Evolutionary conservation across 1,140 invertebrate species (phyloP).

Genomic region (Drosophila varians): DNA sequence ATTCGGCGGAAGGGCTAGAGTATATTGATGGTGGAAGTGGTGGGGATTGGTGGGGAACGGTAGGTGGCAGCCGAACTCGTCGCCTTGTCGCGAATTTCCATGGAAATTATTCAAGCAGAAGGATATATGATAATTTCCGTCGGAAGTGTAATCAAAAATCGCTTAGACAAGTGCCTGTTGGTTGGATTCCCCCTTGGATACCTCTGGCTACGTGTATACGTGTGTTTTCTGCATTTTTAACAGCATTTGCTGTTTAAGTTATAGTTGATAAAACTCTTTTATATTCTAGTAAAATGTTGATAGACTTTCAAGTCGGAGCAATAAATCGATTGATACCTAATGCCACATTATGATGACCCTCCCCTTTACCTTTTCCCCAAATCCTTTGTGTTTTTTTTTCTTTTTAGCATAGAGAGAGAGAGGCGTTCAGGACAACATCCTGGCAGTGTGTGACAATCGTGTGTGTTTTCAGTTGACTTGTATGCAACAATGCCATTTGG

Average conservation of each 20-base stretch:
- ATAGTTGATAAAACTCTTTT: neutral
- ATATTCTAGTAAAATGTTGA: neutral
- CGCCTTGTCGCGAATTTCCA: conserved; percentile 59
- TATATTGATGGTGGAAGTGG: conserved; percentile 1
- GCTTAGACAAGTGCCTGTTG: conserved; percentile 72
- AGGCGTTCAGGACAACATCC: conserved; percentile 27
- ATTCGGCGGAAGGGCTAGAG: neutral
- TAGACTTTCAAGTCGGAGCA: neutral
- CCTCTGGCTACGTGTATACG: neutral
- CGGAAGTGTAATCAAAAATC: conserved; percentile 84
- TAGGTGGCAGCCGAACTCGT: neutral
- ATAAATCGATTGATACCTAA: neutral
- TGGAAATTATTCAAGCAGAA: conserved; percentile 83
- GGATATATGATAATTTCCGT: conserved; percentile 84
- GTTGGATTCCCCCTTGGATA: neutral
- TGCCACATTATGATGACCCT: neutral
- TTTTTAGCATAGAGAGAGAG: neutral
- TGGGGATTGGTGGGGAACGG: neutral
- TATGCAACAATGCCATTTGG: conserved; percentile 41
- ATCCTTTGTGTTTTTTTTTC: neutral
- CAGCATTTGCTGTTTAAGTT: neutral
- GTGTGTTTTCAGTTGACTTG: conserved; percentile 62
- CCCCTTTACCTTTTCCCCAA: neutral
- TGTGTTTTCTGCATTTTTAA: neutral
- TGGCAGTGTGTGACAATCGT: conserved; percentile 45